Evolutionary conservation across 2,113 vertebrate genomes (phyloP).

Genomic region (Dendrocopos noguchii): DNA sequence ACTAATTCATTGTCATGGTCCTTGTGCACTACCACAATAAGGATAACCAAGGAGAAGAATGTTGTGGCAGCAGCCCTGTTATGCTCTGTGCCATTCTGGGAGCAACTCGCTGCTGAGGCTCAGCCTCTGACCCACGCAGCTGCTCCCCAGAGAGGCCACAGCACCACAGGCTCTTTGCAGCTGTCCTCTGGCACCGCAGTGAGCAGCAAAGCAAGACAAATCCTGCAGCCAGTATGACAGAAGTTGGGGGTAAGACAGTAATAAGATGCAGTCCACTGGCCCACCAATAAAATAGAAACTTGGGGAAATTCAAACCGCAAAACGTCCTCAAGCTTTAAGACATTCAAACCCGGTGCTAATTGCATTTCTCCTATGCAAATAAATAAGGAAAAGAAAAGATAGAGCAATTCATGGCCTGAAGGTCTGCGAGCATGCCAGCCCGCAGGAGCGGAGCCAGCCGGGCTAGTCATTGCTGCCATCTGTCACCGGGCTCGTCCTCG

Average conservation of each 20-base stretch:
- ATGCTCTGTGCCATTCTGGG: background rate
- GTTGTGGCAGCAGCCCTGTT: rapidly evolving
- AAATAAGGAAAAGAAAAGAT: rapidly evolving
- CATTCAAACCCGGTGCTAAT: rapidly evolving
- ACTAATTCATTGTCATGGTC: background rate
- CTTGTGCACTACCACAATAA: rapidly evolving
- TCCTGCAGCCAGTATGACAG: background rate
- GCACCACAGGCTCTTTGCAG: background rate
- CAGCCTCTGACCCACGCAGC: background rate
- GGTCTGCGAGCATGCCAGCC: no score
- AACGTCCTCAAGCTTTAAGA: background rate
- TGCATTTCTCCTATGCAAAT: rapidly evolving
- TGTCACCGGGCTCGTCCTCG: background rate
- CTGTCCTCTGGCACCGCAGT: background rate
- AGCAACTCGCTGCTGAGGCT: background rate
- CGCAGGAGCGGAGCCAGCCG: rapidly evolving
- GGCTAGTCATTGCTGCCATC: rapidly evolving
- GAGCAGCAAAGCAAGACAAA: background rate
- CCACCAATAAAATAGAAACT: background rate
- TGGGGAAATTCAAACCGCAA: background rate
- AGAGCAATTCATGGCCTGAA: rapidly evolving
- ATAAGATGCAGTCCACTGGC: no score
- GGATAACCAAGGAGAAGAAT: background rate
- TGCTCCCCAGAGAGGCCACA: background rate
- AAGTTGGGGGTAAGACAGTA: background rate